phyloP scores from a whole-genome alignment of 2,113 vertebrate species.

The Sapayoa aenigma region DNA sequence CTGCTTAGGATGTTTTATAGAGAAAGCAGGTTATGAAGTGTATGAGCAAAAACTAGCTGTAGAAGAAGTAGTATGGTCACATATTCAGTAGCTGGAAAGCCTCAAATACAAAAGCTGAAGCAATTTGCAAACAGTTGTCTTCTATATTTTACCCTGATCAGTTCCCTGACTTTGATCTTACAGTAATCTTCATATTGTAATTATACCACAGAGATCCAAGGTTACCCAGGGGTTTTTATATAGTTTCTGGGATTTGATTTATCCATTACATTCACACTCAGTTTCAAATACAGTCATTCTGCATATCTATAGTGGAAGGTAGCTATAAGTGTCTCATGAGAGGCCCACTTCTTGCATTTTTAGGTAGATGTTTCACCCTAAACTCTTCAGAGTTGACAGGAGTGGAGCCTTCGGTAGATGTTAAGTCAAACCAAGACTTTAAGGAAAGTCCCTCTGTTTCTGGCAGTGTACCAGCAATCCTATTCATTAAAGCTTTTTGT shows the following conservation, averaged over 20 bases:
- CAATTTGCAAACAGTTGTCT: not conserved
- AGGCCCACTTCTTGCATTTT: not conserved
- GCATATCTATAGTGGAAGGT: not conserved
- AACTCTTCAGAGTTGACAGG: not conserved
- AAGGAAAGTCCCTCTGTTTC: constrained; percentile 18
- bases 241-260: not conserved
- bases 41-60: not conserved
- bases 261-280: not conserved
- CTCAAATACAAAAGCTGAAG: not conserved
- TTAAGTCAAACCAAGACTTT: constrained; percentile 41
- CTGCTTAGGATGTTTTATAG: not conserved
- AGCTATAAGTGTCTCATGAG: not conserved
- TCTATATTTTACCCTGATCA: not conserved
- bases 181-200: not conserved
- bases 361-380: not conserved
- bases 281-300: not conserved
- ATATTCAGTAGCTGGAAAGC: not conserved
- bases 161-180: not conserved
- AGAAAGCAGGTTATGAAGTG: not conserved
- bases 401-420: not conserved
- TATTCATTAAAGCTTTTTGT: not conserved
- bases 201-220: not conserved
- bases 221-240: not conserved
- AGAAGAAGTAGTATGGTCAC: not conserved
- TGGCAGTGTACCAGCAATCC: not conserved